Evolutionary conservation across 2,113 vertebrate species (phyloP).

Genomic region (Brienomyrus longianalis): DNA sequence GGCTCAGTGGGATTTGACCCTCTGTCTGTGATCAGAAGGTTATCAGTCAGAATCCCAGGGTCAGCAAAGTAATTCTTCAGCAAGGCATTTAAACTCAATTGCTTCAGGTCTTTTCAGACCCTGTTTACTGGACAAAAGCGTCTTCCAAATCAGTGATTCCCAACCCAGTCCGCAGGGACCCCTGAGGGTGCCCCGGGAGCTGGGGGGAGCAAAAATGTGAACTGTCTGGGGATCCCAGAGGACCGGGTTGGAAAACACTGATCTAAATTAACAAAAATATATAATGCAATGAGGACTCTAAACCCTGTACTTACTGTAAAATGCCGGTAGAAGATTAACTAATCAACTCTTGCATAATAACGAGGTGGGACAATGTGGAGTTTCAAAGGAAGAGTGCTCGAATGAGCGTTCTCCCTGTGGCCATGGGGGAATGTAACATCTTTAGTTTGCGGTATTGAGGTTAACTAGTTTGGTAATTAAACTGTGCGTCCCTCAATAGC

Average conservation of each 20-base stretch:
- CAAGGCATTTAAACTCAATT: not conserved
- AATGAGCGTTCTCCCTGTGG: conserved; percentile 49
- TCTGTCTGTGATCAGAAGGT: not conserved
- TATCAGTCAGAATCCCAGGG: not conserved
- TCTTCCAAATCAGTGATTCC: not conserved
- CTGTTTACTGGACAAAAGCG: not conserved
- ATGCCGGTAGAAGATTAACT: not conserved
- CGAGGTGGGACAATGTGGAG: not conserved
- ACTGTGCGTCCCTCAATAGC: conserved; percentile 51
- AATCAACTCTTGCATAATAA: not conserved
- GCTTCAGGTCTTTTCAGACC: not conserved
- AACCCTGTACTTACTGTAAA: not conserved
- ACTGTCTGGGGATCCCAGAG: not conserved
- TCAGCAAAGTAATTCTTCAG: not conserved
- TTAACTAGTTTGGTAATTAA: conserved; percentile 60
- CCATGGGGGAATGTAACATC: conserved; percentile 59
- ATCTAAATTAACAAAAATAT: not conserved
- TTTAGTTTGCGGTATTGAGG: conserved; percentile 56
- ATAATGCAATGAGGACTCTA: not conserved
- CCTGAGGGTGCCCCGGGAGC: no score
- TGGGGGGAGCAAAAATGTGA: not conserved
- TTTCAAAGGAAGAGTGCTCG: conserved; percentile 31
- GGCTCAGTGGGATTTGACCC: not conserved
- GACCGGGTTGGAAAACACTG: not conserved
- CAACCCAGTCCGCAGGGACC: not conserved